A percentile compares a stretch with the other conserved stretches of the same genome.
Conservation (phyloP, 2,797 vertebrate genomes). For the Myotis daubentonii region DNA sequence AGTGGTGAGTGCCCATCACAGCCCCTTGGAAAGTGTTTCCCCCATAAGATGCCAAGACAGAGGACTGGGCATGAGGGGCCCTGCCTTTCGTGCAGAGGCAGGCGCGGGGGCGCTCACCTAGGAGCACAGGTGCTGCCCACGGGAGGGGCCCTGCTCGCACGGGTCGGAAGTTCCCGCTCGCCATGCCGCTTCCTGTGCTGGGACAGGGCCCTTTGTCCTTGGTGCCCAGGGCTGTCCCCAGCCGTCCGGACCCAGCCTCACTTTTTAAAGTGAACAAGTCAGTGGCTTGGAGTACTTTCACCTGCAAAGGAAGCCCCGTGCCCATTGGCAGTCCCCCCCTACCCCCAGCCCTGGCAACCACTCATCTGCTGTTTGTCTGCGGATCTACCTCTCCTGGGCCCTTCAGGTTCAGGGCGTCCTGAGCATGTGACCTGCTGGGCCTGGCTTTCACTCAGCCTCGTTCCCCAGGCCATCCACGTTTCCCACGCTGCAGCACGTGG, state of each 20-base stretch:
- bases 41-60: accelerated
- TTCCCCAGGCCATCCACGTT: accelerated
- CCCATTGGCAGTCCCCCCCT: accelerated
- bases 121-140: accelerated
- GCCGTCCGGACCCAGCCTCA: background rate
- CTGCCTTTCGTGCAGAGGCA: background rate
- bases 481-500: accelerated
- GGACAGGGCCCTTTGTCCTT: background rate
- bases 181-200: background rate
- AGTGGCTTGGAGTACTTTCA: accelerated
- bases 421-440: accelerated
- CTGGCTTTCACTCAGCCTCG: background rate
- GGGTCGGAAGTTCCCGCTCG: accelerated
- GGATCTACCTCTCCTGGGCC: background rate
- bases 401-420: accelerated
- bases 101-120: accelerated
- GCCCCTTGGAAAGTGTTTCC: background rate
- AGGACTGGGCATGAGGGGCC: accelerated
- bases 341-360: accelerated
- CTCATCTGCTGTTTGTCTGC: accelerated
- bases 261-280: background rate
- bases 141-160: background rate
- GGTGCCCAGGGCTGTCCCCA: background rate
- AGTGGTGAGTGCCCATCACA: background rate
- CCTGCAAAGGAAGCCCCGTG: accelerated